Evolutionary conservation across 2,113 vertebrate genomes (phyloP), one percentile per base, ranked within the genome.

Genomic region (Petaurus breviceps): DNA sequence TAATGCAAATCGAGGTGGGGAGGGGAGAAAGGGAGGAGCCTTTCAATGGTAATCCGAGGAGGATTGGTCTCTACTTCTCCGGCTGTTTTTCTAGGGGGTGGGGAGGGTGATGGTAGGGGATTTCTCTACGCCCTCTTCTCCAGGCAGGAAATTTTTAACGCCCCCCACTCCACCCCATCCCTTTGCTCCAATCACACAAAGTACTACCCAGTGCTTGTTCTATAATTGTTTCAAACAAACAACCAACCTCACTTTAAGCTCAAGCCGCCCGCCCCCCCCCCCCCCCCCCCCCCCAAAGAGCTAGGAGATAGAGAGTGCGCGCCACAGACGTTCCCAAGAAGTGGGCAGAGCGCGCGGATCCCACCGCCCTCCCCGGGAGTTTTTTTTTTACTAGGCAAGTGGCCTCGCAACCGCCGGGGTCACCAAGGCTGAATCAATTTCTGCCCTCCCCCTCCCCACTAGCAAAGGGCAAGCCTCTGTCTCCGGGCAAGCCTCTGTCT

Each of bases 21-120:
- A 98, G 97, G 96, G 95, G 96, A 93, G 91, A 96, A 96, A 97
- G 98, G 99, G 99, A 98, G 99, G 99, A 98, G 99, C 98, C 98
- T 96, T 49, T 43, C 96, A 95, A 94, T 97, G 97, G 96, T 97
- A 96, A 98, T 97, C 97, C 95, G 98, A 97, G 98, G 95, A 98
- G 98, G 98, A 98, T 97, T 98, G 99, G 98, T 98, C 98, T 96
- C 97, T 97, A 90, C 97, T 97, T 96, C 97, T 93, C 10, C 94
- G 96, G 95, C 96, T 97, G 96, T 94, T 95, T 97, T 98, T 91
- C 95, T 93, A 22, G 68, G 68, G 68, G 16, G 68, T 84, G 68
- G n/a, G 68, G 68, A 84, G 68, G 68, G 37, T 19, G 68, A 84
- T 84, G 68, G 94, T 93, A 93, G 97, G 97, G 98, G 98, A 97